phyloP scores from a whole-genome alignment of 2,888 invertebrate genomes.

The Tridacna gigas region DNA sequence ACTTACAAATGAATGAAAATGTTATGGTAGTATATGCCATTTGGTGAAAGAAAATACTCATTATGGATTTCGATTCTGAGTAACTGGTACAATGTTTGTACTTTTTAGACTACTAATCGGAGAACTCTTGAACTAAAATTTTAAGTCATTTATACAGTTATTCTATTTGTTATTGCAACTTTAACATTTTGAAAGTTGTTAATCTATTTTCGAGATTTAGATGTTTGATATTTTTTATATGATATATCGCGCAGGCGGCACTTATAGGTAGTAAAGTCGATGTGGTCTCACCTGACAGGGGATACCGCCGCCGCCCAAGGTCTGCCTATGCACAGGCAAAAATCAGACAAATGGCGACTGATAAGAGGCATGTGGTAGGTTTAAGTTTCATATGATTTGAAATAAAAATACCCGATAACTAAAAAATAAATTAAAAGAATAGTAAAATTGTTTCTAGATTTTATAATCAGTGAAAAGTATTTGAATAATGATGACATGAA shows the following conservation, averaged over 20 bases:
- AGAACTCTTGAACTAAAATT: too few relatives aligned
- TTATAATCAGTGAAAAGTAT: too few relatives aligned
- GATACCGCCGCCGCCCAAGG: constrained; percentile 68
- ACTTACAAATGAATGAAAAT: too few relatives aligned
- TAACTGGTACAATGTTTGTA: too few relatives aligned
- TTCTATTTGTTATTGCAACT: constrained; percentile 4
- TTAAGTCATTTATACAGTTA: neutral
- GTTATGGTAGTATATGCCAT: too few relatives aligned
- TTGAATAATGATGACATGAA: too few relatives aligned
- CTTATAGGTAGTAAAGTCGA: constrained; percentile 80
- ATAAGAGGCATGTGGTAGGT: constrained; percentile 10
- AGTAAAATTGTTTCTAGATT: too few relatives aligned
- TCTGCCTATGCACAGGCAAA: constrained; percentile 75
- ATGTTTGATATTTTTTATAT: neutral
- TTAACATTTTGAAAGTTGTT: neutral
- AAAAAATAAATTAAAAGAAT: too few relatives aligned
- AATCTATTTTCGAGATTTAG: neutral
- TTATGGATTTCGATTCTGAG: too few relatives aligned
- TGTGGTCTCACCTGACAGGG: constrained; percentile 64
- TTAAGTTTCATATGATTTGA: neutral
- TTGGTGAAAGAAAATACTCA: too few relatives aligned
- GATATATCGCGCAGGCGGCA: constrained; percentile 72
- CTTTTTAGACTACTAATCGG: too few relatives aligned
- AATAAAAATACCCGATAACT: too few relatives aligned
- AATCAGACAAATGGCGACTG: constrained; percentile 35